phyloP scores from a whole-genome alignment of 2,888 invertebrate genomes.

The Lingula anatina region DNA sequence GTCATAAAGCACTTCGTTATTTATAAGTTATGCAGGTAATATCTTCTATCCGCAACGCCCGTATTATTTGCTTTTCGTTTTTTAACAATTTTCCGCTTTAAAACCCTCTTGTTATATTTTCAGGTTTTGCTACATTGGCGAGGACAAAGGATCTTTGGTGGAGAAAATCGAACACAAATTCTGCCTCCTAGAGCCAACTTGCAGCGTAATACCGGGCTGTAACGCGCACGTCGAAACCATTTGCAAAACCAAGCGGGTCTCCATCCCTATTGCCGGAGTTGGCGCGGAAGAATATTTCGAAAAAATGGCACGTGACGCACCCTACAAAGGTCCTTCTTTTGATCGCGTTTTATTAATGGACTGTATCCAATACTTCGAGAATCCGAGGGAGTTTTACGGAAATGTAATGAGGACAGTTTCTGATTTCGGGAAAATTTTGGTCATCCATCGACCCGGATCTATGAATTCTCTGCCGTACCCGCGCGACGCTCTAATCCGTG shows the following conservation, averaged over 20 bases:
- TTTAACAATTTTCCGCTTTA: too few species aligned
- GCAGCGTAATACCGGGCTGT: conserved; percentile 37
- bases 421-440: conserved; percentile 31
- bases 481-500: conserved; percentile 27
- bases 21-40: too few species aligned
- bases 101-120: too few species aligned
- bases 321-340: conserved; percentile 14
- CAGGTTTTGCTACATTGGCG: conserved; percentile 45
- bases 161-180: conserved; percentile 30
- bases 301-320: conserved; percentile 10
- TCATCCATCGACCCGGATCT: conserved; percentile 36
- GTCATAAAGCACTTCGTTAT: too few species aligned
- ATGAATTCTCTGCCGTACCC: conserved; percentile 43
- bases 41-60: too few species aligned
- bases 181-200: conserved; percentile 39
- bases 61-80: too few species aligned
- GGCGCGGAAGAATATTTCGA: conserved; percentile 45
- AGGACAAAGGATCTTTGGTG: conserved; percentile 33
- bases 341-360: conserved; percentile 43
- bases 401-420: conserved; percentile 32
- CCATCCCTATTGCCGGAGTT: conserved; percentile 32
- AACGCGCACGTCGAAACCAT: conserved; percentile 41
- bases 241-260: conserved; percentile 27
- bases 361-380: conserved; percentile 33
- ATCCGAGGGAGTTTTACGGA: conserved; percentile 27